These are phyloP conservation scores for Apogon hyalosoma DNA, from an alignment of 2,797 vertebrate species.

Conservation along the genomic window DNA sequence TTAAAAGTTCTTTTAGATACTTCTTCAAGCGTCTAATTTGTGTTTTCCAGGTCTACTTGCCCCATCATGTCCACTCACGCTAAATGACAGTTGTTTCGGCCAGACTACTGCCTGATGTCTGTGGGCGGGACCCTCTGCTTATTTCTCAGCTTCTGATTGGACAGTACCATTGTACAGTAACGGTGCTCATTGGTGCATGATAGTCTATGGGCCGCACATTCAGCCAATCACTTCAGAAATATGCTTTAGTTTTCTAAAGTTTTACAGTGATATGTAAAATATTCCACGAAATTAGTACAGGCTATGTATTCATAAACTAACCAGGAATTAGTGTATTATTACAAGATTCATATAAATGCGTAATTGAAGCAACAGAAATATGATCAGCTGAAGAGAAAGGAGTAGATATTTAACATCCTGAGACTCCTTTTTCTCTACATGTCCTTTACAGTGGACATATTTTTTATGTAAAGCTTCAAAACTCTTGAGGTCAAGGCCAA, in stretches of 20 bases:
- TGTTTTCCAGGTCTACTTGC: constrained; percentile 39
- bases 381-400: too few relatives aligned
- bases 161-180: constrained; percentile 30
- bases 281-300: too few relatives aligned
- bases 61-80: constrained; percentile 70
- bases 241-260: constrained; percentile 13
- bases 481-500: too few relatives aligned
- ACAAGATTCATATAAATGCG: too few relatives aligned
- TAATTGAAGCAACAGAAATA: too few relatives aligned
- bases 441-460: too few relatives aligned
- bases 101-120: constrained; percentile 64
- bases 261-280: not conserved
- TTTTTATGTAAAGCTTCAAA: too few relatives aligned
- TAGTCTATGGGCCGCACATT: constrained; percentile 27
- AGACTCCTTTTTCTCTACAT: too few relatives aligned
- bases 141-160: constrained; percentile 64
- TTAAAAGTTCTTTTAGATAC: constrained; percentile 60
- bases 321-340: too few relatives aligned
- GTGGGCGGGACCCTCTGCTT: constrained; percentile 59
- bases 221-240: constrained; percentile 55
- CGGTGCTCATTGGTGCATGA: constrained; percentile 61
- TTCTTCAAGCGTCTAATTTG: constrained; percentile 41
- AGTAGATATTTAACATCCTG: too few relatives aligned
- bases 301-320: too few relatives aligned
- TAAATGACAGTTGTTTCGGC: constrained; percentile 78